Evolutionary conservation across 2,888 invertebrate genomes (phyloP), one percentile per base, ranked within the genome.

Genomic region (Platypus cylindrus): DNA sequence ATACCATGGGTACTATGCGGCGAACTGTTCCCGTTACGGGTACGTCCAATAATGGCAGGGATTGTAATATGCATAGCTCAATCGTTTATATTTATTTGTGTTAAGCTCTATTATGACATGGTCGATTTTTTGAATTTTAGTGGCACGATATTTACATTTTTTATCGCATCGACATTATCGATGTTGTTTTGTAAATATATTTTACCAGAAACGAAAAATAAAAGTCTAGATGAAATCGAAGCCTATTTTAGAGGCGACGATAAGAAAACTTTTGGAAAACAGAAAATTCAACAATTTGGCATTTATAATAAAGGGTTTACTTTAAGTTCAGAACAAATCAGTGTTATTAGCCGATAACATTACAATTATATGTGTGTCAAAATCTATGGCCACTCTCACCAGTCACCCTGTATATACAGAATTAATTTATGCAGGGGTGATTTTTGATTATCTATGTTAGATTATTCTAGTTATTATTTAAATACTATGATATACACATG

Each of bases 1-100:
- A 62, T 81, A 3, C 80, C 80, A 0, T 80, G 79, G 78, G 73
- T 80, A 17, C 73, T 81, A 71, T 78, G 75, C 0, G 78, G 78
- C 2, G 80, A 80, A 50, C 53, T 80, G 26, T 80, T 78, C 48
- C 78, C 79, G 2, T 64, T 78, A 42, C 68, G 71, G 37, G 75
- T 77, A 2, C 62, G 80, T 45, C 76, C 79, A 0, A 69, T 77
- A 1, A 72, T 78, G 68, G 73, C 76, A 0, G 80, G 80, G 0
- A 59, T 78, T 0, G 78, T 79, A 0, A 71, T 78, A 1, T 76
- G 78, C 36, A 68, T 79, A 32, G 79, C 74, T 0, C 79, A 81
- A 48, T 57, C 74, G 2, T 64, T 79, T 9, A 77, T 78, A 20
- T 81, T 81, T 56, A 65, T 73, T 23, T 75, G 74, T 30, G 75